Evolutionary conservation across 2,888 invertebrate species (phyloP), one percentile per base, ranked within the genome.

Genomic region (Cataglyphis rosenhaueri): DNA sequence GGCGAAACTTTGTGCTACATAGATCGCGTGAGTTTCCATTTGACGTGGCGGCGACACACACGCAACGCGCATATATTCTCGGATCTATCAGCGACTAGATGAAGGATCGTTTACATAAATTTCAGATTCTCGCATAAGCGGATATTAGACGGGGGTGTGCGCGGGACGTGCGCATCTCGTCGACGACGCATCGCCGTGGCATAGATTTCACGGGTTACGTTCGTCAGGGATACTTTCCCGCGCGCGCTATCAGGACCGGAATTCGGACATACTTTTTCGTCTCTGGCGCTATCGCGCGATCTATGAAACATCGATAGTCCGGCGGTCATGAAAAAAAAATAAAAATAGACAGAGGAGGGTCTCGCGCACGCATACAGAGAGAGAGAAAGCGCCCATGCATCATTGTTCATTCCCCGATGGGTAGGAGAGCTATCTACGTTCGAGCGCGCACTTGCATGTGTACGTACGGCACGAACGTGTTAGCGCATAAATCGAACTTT

Each of bases 401-500:
- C 92, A 91, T 91, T 87, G 88, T 89, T 90, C 91, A 86, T 88
- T 88, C 88, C 78, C 87, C 83, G 82, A 82, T 83, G 82, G 73
- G 84, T 70, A 62, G 65, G 82, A 83, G 78, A 64, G 83, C 79
- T 81, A 83, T 83, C 44, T 62, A 65, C 44, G 59, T 61, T 55
- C 25, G 55, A 18, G 41, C 62, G 44, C 25, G 32, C 35, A 18
- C 25, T 65, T 70, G 25, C 12, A 9, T 38, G 25, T 65, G 38
- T 32, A 62, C 71, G 55, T 59, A 79, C 44, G 59, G 48, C 70
- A 64, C 64, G 91, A 88, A 88, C 91, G 91, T 90, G 89, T 87
- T 75, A 84, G 87, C 88, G 91, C 92, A 93, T 93, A 93, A 93
- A 93, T 93, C 93, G 92, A 93, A 93, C 92, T 93, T 93, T 93